phyloP scores from a whole-genome alignment of 2,797 vertebrate genomes.

The Thalassophryne amazonica region DNA sequence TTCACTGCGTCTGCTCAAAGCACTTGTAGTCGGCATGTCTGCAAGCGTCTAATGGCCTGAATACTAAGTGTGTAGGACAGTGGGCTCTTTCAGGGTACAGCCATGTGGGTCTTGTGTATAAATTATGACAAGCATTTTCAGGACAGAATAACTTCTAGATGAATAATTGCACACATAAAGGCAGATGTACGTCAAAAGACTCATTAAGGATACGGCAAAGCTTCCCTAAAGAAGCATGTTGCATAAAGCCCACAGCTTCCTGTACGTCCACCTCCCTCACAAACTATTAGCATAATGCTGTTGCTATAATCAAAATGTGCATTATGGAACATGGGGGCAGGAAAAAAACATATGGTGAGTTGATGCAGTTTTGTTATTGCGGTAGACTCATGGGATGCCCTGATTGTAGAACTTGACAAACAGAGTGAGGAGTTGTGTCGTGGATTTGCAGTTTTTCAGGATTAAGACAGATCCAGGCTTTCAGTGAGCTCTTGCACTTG shows the following conservation, averaged over 20 bases:
- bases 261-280: slow-evolving; percentile 14
- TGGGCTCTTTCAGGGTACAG: slow-evolving; percentile 68
- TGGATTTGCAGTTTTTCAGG: too few relatives aligned
- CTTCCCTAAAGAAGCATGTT: slow-evolving; percentile 14
- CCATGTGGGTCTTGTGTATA: slow-evolving; percentile 40
- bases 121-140: slow-evolving; percentile 61
- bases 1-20: background rate
- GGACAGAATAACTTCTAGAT: slow-evolving; percentile 60
- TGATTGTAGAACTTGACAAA: too few relatives aligned
- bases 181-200: slow-evolving; percentile 46
- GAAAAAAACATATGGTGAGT: slow-evolving; percentile 45
- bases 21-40: slow-evolving; percentile 22
- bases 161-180: slow-evolving; percentile 37
- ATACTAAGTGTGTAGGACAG: slow-evolving; percentile 72
- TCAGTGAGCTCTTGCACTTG: too few relatives aligned
- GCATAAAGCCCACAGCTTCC: slow-evolving; percentile 27
- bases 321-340: slow-evolving; percentile 50
- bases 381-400: too few relatives aligned
- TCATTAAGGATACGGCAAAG: slow-evolving; percentile 35
- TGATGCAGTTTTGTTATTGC: too few relatives aligned
- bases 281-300: slow-evolving; percentile 43
- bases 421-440: too few relatives aligned
- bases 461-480: too few relatives aligned
- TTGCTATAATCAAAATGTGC: slow-evolving; percentile 58
- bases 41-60: slow-evolving; percentile 43